Evolutionary conservation across 2,888 invertebrate genomes (phyloP).

Genomic region (Pandemis corylana): DNA sequence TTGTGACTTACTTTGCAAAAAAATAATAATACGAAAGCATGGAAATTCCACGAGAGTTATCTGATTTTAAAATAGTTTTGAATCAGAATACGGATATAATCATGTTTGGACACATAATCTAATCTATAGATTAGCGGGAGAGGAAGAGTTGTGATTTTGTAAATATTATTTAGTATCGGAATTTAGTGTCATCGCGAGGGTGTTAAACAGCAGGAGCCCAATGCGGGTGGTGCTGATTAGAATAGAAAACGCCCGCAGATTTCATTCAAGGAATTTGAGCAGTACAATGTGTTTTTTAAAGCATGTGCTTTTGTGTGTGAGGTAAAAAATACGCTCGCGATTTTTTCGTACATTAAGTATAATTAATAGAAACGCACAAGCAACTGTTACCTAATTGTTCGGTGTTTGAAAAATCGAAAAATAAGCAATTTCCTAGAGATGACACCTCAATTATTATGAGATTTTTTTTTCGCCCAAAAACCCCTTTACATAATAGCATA

Average conservation of each 20-base stretch:
- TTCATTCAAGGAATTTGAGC: slow-evolving; percentile 23
- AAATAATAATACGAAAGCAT: no score
- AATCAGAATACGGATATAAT: slow-evolving; percentile 27
- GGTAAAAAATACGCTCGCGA: no score
- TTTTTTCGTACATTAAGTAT: no score
- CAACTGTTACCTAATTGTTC: no score
- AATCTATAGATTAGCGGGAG: slow-evolving; percentile 31
- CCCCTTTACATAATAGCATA: no score
- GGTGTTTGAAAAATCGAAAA: no score
- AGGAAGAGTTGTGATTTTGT: slow-evolving; percentile 32
- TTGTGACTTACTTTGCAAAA: no score
- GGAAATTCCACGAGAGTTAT: neutral
- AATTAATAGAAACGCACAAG: no score
- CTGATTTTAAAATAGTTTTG: neutral
- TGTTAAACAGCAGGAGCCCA: slow-evolving; percentile 14
- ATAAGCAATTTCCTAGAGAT: no score
- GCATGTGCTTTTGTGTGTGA: neutral
- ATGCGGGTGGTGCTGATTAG: slow-evolving; percentile 34
- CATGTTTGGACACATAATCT: slow-evolving; percentile 30
- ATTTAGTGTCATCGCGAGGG: slow-evolving; percentile 24
- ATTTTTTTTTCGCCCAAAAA: no score
- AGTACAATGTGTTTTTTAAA: neutral
- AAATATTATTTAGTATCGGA: slow-evolving; percentile 28
- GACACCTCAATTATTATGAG: no score
- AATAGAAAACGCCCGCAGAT: slow-evolving; percentile 42